Conservation (phyloP, 2,113 vertebrate genomes). For the Orientallactaga bullata region DNA sequence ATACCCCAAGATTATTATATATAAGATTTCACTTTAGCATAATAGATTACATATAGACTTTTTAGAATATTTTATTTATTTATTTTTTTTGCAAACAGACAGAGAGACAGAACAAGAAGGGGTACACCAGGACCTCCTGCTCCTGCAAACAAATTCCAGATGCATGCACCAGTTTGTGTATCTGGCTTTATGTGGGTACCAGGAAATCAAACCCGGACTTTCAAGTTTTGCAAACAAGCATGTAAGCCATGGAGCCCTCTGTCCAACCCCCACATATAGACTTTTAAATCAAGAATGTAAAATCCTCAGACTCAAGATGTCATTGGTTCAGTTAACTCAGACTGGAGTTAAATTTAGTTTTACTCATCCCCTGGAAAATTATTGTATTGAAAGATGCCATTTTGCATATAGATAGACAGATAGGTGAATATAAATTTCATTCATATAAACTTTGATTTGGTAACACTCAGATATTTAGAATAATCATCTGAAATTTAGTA, state of each 20-base stretch:
- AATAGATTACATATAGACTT: slow-evolving; percentile 11
- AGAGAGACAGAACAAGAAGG: no score
- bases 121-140: no score
- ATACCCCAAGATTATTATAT: not conserved
- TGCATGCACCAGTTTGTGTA: no score
- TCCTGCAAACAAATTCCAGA: no score
- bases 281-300: slow-evolving; percentile 28
- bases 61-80: not conserved
- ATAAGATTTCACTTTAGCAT: not conserved
- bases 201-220: no score
- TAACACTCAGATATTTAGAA: not conserved
- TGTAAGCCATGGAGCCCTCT: no score
- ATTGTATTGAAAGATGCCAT: not conserved
- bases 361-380: not conserved
- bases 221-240: no score
- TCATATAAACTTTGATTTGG: slow-evolving; percentile 14
- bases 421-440: not conserved
- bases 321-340: not conserved
- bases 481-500: not conserved
- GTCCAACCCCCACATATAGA: not conserved
- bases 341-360: not conserved
- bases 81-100: no score
- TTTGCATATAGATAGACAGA: not conserved
- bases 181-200: no score
- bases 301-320: not conserved